These are phyloP conservation scores for Embiotoca jacksoni DNA, from an alignment of 2,113 vertebrate species.

Conservation along the genomic window DNA sequence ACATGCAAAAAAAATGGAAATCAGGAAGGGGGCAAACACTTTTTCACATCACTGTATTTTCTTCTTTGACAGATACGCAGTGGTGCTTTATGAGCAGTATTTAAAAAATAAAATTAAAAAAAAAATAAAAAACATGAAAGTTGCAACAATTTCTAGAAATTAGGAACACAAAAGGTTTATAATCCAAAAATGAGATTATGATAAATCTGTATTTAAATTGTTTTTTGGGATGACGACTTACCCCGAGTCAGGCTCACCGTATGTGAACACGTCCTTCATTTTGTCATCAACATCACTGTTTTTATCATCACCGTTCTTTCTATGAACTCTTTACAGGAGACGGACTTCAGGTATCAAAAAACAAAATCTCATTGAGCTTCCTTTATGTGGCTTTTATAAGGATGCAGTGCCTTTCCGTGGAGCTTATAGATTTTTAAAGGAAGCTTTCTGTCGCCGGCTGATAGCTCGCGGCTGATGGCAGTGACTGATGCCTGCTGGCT, in stretches of 20 bases:
- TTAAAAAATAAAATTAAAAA: too few species aligned
- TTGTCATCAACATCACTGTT: not conserved
- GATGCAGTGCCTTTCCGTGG: not conserved
- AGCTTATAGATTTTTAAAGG: slow-evolving; percentile 18
- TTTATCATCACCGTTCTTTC: slow-evolving; percentile 1
- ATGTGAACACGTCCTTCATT: slow-evolving; percentile 10
- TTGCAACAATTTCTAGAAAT: too few species aligned
- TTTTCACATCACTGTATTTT: too few species aligned
- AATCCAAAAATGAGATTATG: too few species aligned
- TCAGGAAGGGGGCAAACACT: too few species aligned
- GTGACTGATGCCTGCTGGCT: slow-evolving; percentile 49
- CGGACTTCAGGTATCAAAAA: slow-evolving; percentile 4
- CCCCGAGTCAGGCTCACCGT: not conserved
- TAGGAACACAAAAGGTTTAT: too few species aligned
- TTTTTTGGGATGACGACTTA: too few species aligned
- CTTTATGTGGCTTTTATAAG: not conserved
- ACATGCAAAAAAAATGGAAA: too few species aligned
- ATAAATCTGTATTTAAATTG: too few species aligned
- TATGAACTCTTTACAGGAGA: not conserved
- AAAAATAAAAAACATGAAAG: too few species aligned
- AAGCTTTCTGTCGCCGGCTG: slow-evolving; percentile 2
- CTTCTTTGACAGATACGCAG: too few species aligned
- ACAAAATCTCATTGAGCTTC: slow-evolving; percentile 3
- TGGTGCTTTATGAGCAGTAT: too few species aligned
- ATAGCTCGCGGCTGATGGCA: slow-evolving; percentile 17